Evolutionary conservation across 2,888 invertebrate genomes (phyloP).

Genomic region (Latrodectus hesperus): DNA sequence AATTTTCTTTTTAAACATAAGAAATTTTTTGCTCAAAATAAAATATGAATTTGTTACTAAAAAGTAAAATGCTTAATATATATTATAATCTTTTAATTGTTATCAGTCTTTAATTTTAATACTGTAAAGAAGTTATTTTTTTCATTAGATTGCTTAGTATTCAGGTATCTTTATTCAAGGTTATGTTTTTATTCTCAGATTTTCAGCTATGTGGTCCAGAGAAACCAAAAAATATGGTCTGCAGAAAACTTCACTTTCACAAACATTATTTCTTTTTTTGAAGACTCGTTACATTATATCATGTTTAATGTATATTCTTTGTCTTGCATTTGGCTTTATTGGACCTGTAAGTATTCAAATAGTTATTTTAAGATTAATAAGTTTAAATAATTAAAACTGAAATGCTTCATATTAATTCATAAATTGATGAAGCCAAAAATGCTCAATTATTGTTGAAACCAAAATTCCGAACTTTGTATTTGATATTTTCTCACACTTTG

Average conservation of each 20-base stretch:
- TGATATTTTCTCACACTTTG: too few species aligned
- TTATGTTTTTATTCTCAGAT: conserved; percentile 74
- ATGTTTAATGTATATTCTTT: conserved; percentile 75
- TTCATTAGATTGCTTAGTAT: too few species aligned
- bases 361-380: too few species aligned
- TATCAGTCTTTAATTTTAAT: background rate
- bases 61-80: too few species aligned
- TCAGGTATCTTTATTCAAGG: conserved; percentile 72
- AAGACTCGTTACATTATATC: conserved; percentile 76
- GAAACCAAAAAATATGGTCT: conserved; percentile 77
- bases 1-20: too few species aligned
- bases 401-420: too few species aligned
- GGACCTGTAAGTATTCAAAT: conserved; percentile 76
- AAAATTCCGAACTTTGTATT: too few species aligned
- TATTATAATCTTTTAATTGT: background rate
- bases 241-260: conserved; percentile 76
- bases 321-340: conserved; percentile 77
- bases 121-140: background rate
- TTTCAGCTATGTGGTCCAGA: conserved; percentile 78
- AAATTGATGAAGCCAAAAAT: too few species aligned
- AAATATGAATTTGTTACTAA: too few species aligned
- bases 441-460: too few species aligned
- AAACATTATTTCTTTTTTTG: conserved; percentile 77
- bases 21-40: too few species aligned
- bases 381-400: too few species aligned